Evolutionary conservation across 2,797 vertebrate genomes (phyloP).

Genomic region (Nyctalus aviator): DNA sequence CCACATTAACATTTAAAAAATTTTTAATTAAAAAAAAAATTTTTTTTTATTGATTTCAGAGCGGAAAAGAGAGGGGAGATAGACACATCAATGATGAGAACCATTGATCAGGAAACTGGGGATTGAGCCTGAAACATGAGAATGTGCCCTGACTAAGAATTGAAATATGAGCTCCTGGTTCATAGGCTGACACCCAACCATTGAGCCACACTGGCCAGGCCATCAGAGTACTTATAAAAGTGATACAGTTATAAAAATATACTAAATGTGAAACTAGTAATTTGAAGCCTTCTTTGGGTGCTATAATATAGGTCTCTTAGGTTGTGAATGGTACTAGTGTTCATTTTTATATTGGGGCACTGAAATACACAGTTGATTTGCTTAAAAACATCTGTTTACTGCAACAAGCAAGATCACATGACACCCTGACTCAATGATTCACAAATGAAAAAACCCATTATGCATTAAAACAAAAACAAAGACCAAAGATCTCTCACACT

Average conservation of each 20-base stretch:
- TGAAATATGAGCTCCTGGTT: too few relatives aligned
- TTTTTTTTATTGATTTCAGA: too few relatives aligned
- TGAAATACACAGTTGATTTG: constrained; percentile 40
- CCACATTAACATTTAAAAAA: neutral
- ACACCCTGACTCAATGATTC: constrained; percentile 32
- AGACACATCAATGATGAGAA: too few relatives aligned
- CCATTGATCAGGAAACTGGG: too few relatives aligned
- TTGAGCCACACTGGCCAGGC: too few relatives aligned
- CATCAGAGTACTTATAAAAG: constrained; percentile 2
- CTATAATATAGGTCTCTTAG: constrained; percentile 44
- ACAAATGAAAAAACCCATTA: constrained; percentile 48
- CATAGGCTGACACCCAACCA: too few relatives aligned
- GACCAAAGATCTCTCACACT: constrained; percentile 29
- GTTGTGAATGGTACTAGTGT: constrained; percentile 33
- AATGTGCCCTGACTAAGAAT: too few relatives aligned
- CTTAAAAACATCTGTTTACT: constrained; percentile 58
- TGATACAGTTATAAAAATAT: constrained; percentile 24
- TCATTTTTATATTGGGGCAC: constrained; percentile 44
- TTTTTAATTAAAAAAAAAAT: too few relatives aligned
- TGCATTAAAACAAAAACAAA: constrained; percentile 60
- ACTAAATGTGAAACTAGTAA: constrained; percentile 47
- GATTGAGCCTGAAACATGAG: too few relatives aligned
- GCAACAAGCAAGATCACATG: constrained; percentile 32
- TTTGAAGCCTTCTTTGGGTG: neutral
- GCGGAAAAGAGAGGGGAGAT: too few relatives aligned